Conservation (phyloP, 2,888 invertebrate genomes). For the Sicus ferrugineus region DNA sequence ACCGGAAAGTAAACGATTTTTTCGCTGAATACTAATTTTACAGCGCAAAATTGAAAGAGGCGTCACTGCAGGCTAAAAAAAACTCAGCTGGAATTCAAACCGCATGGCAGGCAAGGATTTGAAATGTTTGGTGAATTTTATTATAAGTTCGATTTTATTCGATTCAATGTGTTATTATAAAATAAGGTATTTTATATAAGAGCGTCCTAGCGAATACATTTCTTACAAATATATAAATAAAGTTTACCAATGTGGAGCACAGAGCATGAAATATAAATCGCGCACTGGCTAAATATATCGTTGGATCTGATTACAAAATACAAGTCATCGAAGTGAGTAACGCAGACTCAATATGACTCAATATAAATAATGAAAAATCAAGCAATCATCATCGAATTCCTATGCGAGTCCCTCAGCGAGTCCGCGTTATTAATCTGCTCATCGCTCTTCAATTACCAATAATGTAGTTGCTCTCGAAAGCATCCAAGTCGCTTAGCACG, state of each 20-base stretch:
- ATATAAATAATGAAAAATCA: too few relatives aligned
- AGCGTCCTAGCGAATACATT: conserved; percentile 8
- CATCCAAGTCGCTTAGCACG: conserved; percentile 87
- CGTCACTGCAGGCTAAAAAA: background rate
- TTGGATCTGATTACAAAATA: conserved; percentile 13
- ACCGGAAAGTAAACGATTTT: conserved; percentile 25
- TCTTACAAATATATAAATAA: conserved; percentile 19
- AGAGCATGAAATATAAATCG: background rate
- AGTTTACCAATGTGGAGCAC: background rate
- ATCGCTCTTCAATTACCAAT: conserved; percentile 61
- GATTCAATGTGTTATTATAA: too few relatives aligned
- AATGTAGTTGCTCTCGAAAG: conserved; percentile 90
- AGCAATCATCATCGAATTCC: too few relatives aligned
- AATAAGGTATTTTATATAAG: conserved; percentile 6
- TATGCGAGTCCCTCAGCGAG: too few relatives aligned
- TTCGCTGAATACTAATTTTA: conserved; percentile 55
- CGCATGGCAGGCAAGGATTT: too few relatives aligned
- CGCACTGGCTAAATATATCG: conserved; percentile 5
- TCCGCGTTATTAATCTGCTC: too few relatives aligned
- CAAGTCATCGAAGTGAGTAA: too few relatives aligned
- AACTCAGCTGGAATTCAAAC: background rate
- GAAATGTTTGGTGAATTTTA: too few relatives aligned
- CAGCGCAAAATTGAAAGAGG: conserved; percentile 41
- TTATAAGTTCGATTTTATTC: too few relatives aligned
- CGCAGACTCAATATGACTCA: too few relatives aligned